Conservation (phyloP, 2,113 vertebrate genomes). For the Boulengeromyrus knoepffleri region DNA sequence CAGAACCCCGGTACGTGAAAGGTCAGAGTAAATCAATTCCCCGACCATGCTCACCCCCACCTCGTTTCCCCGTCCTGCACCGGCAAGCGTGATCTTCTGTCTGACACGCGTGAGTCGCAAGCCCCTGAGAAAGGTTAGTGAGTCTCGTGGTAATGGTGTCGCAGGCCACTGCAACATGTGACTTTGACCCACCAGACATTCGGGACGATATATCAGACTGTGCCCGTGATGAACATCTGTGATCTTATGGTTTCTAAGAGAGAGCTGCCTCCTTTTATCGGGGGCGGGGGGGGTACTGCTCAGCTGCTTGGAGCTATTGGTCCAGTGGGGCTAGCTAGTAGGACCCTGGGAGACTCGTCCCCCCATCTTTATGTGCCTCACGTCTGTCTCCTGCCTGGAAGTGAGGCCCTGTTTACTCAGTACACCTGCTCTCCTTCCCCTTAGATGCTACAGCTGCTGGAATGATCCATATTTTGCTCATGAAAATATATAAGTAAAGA, state of each 20-base stretch:
- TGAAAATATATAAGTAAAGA: constrained; percentile 24
- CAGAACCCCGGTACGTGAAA: constrained; percentile 47
- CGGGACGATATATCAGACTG: not conserved
- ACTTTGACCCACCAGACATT: not conserved
- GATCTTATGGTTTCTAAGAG: not conserved
- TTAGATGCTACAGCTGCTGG: constrained; percentile 1
- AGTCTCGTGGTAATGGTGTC: not conserved
- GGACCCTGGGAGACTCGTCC: not conserved
- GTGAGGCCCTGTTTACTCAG: not conserved
- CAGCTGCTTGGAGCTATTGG: not conserved
- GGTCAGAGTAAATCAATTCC: constrained; percentile 58
- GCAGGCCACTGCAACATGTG: not conserved
- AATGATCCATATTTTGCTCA: constrained; percentile 20
- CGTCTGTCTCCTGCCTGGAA: not conserved
- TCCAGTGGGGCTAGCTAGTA: not conserved
- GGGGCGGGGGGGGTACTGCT: not conserved
- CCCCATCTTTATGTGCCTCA: not conserved
- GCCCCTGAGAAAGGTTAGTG: not conserved
- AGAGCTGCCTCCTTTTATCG: not conserved
- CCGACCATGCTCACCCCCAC: constrained; percentile 20
- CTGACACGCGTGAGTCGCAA: not conserved
- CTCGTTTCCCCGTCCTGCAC: not conserved
- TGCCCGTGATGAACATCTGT: not conserved
- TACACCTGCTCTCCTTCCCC: not conserved
- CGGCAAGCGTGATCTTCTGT: not conserved